Conservation (phyloP, 1,140 invertebrate species). For the Diorhabda carinulata region DNA sequence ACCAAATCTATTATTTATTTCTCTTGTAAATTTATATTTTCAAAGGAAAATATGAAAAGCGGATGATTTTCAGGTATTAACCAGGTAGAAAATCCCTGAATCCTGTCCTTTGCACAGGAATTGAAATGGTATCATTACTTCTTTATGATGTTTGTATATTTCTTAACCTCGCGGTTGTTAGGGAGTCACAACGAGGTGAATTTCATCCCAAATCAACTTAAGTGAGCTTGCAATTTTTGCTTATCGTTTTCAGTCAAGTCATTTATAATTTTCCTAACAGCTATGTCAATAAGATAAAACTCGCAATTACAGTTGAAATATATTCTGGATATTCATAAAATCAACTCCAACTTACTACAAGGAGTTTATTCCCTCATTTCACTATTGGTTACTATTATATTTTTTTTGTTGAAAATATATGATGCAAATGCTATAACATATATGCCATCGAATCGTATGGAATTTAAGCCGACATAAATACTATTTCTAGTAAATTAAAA, state of each 20-base stretch:
- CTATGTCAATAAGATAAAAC: not conserved
- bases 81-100: not conserved
- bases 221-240: not conserved
- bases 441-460: no score
- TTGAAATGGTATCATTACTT: constrained; percentile 1
- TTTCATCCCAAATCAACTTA: not conserved
- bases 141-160: constrained; percentile 3
- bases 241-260: not conserved
- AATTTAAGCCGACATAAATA: no score
- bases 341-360: no score
- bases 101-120: not conserved
- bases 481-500: no score
- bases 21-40: no score
- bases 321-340: no score
- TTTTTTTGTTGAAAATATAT: no score
- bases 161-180: not conserved
- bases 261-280: constrained; percentile 3
- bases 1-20: no score
- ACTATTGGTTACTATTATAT: no score
- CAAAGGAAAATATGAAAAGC: no score
- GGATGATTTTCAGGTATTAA: not conserved
- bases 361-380: no score
- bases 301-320: not conserved
- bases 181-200: not conserved
- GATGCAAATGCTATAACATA: no score